Evolutionary conservation across 2,113 vertebrate genomes (phyloP).

Genomic region (Sminthopsis crassicaudata): DNA sequence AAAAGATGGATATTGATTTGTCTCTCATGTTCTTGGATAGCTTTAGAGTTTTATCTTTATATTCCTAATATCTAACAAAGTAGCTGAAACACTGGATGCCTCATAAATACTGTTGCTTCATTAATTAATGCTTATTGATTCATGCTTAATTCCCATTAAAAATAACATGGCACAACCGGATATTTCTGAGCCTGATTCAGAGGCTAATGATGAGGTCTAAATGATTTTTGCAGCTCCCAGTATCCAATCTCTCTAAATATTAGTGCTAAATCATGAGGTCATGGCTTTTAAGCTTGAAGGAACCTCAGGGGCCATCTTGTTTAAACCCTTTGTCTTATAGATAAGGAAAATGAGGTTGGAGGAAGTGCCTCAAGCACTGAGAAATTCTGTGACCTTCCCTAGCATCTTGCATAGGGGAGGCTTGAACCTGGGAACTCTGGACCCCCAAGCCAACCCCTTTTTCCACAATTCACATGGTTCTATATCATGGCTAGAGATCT

Average conservation of each 20-base stretch:
- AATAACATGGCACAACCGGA: background rate
- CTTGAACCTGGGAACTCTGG: background rate
- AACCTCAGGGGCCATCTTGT: background rate
- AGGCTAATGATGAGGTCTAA: background rate
- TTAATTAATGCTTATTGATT: background rate
- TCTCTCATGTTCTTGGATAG: background rate
- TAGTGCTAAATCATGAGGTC: slow-evolving; percentile 12
- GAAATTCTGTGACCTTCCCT: slow-evolving; percentile 45
- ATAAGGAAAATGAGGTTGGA: background rate
- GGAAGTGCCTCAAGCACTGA: background rate
- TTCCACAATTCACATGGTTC: background rate
- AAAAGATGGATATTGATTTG: background rate
- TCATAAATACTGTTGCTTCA: background rate
- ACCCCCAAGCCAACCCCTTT: background rate
- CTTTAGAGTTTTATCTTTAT: background rate
- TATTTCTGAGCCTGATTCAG: slow-evolving; percentile 38
- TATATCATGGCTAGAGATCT: background rate
- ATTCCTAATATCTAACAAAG: background rate
- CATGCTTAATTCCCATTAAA: slow-evolving; percentile 15
- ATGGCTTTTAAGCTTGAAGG: background rate
- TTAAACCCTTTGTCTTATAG: background rate
- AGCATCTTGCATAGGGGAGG: background rate
- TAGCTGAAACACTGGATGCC: background rate
- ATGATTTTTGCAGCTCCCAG: background rate
- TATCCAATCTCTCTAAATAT: background rate